Conservation (phyloP, 1,140 invertebrate genomes). For the Melitaea cinxia region DNA sequence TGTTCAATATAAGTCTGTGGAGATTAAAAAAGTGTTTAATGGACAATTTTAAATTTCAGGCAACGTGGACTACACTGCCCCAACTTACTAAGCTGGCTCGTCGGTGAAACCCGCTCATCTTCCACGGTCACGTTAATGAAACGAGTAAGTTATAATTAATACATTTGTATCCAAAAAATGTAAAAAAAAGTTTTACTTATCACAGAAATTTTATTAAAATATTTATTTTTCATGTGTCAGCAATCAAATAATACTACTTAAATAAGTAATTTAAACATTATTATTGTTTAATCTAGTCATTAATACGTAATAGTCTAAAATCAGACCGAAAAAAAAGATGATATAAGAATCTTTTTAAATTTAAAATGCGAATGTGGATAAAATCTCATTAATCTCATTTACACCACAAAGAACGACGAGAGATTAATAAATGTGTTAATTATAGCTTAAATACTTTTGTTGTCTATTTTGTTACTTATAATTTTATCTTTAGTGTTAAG, state of each 20-base stretch:
- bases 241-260: background rate
- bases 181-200: too few relatives aligned
- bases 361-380: background rate
- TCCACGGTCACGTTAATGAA: slow-evolving; percentile 11
- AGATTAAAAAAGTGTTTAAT: background rate
- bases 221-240: background rate
- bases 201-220: too few relatives aligned
- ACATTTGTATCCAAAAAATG: slow-evolving; percentile 7
- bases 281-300: too few relatives aligned
- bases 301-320: too few relatives aligned
- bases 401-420: too few relatives aligned
- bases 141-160: slow-evolving; percentile 45
- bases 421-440: slow-evolving; percentile 7
- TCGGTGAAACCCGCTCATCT: slow-evolving; percentile 4
- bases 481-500: slow-evolving; percentile 5
- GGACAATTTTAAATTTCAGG: slow-evolving; percentile 53
- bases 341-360: too few relatives aligned
- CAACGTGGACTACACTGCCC: slow-evolving; percentile 73
- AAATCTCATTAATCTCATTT: too few relatives aligned
- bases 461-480: slow-evolving; percentile 11
- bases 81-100: slow-evolving; percentile 59
- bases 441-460: slow-evolving; percentile 13
- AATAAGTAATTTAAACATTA: too few relatives aligned
- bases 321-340: too few relatives aligned
- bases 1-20: too few relatives aligned